Percentiles rank a stretch among this genome's conserved stretches.
These are phyloP conservation scores for Colostygia pectinataria DNA, from an alignment of 2,888 invertebrate species.

Conservation along the genomic window DNA sequence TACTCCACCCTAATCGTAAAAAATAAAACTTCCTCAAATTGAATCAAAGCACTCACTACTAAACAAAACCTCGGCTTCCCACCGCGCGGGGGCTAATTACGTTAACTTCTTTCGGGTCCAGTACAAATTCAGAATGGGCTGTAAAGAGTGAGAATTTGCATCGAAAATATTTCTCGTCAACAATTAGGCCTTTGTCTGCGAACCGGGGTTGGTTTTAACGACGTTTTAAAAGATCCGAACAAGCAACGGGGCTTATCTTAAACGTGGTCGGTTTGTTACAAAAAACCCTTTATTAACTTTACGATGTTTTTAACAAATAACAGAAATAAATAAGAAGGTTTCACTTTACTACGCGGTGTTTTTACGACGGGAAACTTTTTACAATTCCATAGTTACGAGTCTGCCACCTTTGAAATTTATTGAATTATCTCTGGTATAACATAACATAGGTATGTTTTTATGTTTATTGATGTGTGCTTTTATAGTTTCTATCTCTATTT, in stretches of 20 bases:
- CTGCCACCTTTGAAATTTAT: constrained; percentile 35
- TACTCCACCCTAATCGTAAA: constrained; percentile 5
- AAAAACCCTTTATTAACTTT: constrained; percentile 82
- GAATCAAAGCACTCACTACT: constrained; percentile 33
- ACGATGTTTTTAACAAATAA: constrained; percentile 77
- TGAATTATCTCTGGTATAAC: constrained; percentile 18
- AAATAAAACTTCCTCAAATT: constrained; percentile 27
- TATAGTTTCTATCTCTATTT: constrained; percentile 7
- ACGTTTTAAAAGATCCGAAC: constrained; percentile 81
- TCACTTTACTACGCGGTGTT: constrained; percentile 62
- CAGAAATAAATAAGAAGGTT: constrained; percentile 78
- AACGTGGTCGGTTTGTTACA: constrained; percentile 73
- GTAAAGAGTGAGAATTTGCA: constrained; percentile 81
- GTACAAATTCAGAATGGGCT: constrained; percentile 79
- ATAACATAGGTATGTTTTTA: background rate
- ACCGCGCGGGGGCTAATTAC: constrained; percentile 67
- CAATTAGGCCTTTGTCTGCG: constrained; percentile 80
- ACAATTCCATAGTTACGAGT: constrained; percentile 50
- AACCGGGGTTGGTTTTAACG: constrained; percentile 77
- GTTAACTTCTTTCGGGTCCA: constrained; percentile 71
- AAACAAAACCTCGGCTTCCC: constrained; percentile 53
- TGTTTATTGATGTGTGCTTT: constrained; percentile 13
- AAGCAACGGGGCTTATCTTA: constrained; percentile 74
- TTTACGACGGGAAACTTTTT: constrained; percentile 66
- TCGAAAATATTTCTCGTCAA: constrained; percentile 81